Evolutionary conservation across 2,888 invertebrate genomes (phyloP).

Genomic region (Caradrina clavipalpis): DNA sequence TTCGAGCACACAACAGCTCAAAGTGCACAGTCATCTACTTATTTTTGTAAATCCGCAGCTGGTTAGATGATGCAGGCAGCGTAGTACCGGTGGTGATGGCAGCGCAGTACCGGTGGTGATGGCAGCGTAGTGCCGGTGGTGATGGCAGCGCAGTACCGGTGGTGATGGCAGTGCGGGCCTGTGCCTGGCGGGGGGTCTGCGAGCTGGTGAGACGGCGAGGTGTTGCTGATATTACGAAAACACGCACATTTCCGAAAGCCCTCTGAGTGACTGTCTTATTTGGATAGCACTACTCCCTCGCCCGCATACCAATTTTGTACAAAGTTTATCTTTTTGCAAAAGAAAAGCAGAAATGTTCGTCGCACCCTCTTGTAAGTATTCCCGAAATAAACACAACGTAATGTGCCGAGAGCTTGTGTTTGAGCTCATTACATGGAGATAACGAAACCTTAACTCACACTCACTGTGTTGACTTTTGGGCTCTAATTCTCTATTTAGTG

Average conservation of each 20-base stretch:
- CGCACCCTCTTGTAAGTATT: conserved; percentile 17
- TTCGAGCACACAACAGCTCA: not conserved
- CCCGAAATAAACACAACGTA: conserved; percentile 45
- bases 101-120: too few species aligned
- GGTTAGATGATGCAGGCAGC: not conserved
- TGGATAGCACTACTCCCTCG: not conserved
- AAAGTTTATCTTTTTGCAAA: conserved; percentile 40
- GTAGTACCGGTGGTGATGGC: not conserved
- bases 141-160: too few species aligned
- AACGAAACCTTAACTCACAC: conserved; percentile 25
- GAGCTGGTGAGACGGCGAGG: not conserved
- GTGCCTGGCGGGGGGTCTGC: too few species aligned
- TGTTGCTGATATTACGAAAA: not conserved
- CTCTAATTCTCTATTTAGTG: conserved; percentile 1
- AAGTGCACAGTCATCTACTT: too few species aligned
- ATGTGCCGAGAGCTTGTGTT: conserved; percentile 25
- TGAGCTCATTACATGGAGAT: conserved; percentile 24
- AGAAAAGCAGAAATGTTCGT: conserved; percentile 5
- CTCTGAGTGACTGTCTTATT: not conserved
- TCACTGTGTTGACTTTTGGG: conserved; percentile 6
- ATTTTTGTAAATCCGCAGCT: too few species aligned
- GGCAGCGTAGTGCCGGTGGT: not conserved
- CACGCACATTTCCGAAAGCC: not conserved
- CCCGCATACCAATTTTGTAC: conserved; percentile 16
- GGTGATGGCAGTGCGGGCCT: too few species aligned